Evolutionary conservation across 2,797 vertebrate genomes (phyloP).

Genomic region (Bradypodion ventrale): DNA sequence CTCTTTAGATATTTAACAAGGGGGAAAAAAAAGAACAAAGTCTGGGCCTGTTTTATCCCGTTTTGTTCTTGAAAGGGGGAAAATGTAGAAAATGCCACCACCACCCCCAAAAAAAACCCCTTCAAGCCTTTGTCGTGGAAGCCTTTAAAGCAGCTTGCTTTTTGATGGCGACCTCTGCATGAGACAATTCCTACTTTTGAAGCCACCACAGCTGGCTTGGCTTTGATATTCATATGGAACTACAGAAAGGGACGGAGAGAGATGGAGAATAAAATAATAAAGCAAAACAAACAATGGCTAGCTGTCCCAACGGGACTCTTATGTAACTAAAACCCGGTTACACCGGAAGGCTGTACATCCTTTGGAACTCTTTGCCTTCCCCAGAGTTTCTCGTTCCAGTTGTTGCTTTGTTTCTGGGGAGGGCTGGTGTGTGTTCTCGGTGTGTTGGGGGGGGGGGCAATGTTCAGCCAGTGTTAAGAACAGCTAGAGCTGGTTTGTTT

Average conservation of each 20-base stretch:
- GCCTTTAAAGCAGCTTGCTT: slow-evolving; percentile 59
- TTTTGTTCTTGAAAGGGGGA: slow-evolving; percentile 62
- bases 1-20: slow-evolving; percentile 56
- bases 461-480: neutral
- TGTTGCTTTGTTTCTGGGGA: neutral
- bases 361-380: neutral
- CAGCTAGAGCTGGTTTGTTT: neutral
- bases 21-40: slow-evolving; percentile 21
- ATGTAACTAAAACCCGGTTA: neutral
- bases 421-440: too few species aligned
- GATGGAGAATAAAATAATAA: slow-evolving; percentile 6
- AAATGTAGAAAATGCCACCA: slow-evolving; percentile 60
- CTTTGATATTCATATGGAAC: slow-evolving; percentile 65
- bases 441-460: too few species aligned
- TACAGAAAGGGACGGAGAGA: fast-evolving
- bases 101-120: too few species aligned
- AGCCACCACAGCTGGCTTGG: slow-evolving; percentile 31
- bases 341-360: slow-evolving; percentile 8
- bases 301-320: slow-evolving; percentile 4
- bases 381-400: neutral
- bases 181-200: slow-evolving; percentile 59
- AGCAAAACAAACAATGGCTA: slow-evolving; percentile 39
- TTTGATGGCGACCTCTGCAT: slow-evolving; percentile 66
- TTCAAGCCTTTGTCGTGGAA: slow-evolving; percentile 67
- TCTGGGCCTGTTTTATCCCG: slow-evolving; percentile 61